Conservation (phyloP, 2,888 invertebrate genomes). For the Ophraella communa region DNA sequence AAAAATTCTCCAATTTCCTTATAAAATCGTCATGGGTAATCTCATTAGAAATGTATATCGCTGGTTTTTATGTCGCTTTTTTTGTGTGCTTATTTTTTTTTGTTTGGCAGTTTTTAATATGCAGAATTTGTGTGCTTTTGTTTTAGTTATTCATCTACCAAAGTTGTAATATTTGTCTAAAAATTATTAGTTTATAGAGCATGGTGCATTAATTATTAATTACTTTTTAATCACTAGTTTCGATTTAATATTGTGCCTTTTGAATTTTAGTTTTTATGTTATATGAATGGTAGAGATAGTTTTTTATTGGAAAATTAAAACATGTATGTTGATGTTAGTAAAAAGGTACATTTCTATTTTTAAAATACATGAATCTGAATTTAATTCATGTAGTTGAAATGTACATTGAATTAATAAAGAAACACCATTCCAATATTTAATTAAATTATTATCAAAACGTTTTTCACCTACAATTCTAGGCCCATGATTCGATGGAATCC, state of each 20-base stretch:
- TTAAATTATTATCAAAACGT: too few relatives aligned
- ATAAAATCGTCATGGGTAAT: constrained; percentile 47
- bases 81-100: constrained; percentile 44
- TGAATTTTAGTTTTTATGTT: neutral
- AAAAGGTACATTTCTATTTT: too few relatives aligned
- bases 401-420: too few relatives aligned
- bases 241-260: neutral
- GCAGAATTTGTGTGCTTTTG: constrained; percentile 37
- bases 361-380: too few relatives aligned
- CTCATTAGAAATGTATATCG: constrained; percentile 43
- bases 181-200: constrained; percentile 28
- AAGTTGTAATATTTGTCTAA: constrained; percentile 31
- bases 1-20: constrained; percentile 36
- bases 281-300: neutral
- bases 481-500: neutral
- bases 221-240: constrained; percentile 15
- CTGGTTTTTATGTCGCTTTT: constrained; percentile 47
- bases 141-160: constrained; percentile 36
- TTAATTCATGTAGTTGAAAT: too few relatives aligned
- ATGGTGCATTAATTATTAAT: constrained; percentile 7
- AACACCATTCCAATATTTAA: too few relatives aligned
- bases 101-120: constrained; percentile 29
- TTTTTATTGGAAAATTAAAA: too few relatives aligned
- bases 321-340: too few relatives aligned
- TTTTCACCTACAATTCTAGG: too few relatives aligned